phyloP scores from a whole-genome alignment of 2,888 invertebrate genomes.

The Xestia ashworthii region DNA sequence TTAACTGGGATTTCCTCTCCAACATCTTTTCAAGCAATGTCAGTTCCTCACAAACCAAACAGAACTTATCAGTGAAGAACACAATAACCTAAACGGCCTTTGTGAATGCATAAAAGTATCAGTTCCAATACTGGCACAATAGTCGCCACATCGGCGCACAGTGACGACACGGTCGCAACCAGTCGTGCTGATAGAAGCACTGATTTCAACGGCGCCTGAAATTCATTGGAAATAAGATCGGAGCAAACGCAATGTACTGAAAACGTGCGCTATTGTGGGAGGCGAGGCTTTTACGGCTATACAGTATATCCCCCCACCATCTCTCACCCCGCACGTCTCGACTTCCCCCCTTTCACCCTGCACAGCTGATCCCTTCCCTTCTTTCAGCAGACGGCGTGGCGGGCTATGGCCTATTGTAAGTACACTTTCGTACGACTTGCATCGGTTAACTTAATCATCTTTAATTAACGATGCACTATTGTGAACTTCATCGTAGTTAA shows the following conservation, averaged over 20 bases:
- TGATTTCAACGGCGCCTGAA: constrained; percentile 77
- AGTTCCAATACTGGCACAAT: constrained; percentile 42
- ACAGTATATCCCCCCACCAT: constrained; percentile 20
- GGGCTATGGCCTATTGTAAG: constrained; percentile 57
- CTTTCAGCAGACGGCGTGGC: constrained; percentile 71
- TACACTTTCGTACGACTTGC: constrained; percentile 59
- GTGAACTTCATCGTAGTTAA: constrained; percentile 19
- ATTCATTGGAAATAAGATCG: constrained; percentile 83
- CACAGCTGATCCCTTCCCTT: constrained; percentile 57
- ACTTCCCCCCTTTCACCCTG: constrained; percentile 28
- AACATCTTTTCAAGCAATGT: not conserved
- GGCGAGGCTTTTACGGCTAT: constrained; percentile 78
- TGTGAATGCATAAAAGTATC: constrained; percentile 56
- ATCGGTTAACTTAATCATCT: constrained; percentile 57
- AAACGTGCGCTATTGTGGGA: constrained; percentile 83
- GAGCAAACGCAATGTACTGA: constrained; percentile 82
- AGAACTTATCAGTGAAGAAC: constrained; percentile 12
- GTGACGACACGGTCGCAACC: constrained; percentile 47
- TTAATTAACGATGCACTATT: constrained; percentile 55
- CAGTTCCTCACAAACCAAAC: not conserved
- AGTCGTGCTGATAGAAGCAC: constrained; percentile 62
- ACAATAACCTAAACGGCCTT: constrained; percentile 45
- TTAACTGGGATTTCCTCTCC: not conserved
- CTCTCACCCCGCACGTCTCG: constrained; percentile 34
- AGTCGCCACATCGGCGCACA: constrained; percentile 30